Percentiles rank a stretch among this genome's conserved stretches.
These are phyloP conservation scores for Epinephelus awoara DNA, from an alignment of 2,797 vertebrate genomes.

Conservation along the genomic window DNA sequence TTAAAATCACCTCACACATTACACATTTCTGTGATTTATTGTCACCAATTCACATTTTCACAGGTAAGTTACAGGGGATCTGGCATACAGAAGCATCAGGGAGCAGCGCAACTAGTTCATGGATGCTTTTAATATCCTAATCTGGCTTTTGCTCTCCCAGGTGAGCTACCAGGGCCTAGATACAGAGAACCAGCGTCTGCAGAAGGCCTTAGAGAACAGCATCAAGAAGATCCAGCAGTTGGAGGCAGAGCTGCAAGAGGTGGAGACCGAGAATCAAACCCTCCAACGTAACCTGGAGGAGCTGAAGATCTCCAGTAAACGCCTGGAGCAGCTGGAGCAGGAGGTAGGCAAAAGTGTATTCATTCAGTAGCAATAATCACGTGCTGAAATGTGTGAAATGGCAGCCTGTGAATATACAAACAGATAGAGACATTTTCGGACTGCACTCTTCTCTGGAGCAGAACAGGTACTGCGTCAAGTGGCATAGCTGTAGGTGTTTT, in stretches of 20 bases:
- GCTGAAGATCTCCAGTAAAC: constrained; percentile 97
- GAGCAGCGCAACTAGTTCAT: constrained; percentile 64
- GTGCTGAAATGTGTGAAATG: not conserved
- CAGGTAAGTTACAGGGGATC: constrained; percentile 73
- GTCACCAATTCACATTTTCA: not conserved
- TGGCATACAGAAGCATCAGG: constrained; percentile 20
- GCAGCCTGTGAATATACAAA: not conserved
- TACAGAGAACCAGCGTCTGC: constrained; percentile 96
- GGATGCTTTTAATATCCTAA: constrained; percentile 63
- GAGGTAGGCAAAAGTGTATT: constrained; percentile 77
- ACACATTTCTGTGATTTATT: constrained; percentile 22
- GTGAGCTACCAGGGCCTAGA: constrained; percentile 97
- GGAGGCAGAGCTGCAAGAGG: constrained; percentile 94
- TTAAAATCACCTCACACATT: not conserved
- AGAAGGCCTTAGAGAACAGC: constrained; percentile 97
- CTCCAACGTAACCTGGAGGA: constrained; percentile 95
- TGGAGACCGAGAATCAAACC: constrained; percentile 95
- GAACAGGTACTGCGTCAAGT: not conserved
- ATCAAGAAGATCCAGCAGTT: constrained; percentile 97
- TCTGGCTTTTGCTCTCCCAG: constrained; percentile 63
- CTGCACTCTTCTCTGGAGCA: not conserved
- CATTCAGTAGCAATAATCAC: not conserved
- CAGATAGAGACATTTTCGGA: not conserved
- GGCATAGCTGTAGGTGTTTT: not conserved
- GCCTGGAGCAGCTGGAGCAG: constrained; percentile 95